phyloP scores from a whole-genome alignment of 2,797 vertebrate species.

The Parotocinclus haroldoi region DNA sequence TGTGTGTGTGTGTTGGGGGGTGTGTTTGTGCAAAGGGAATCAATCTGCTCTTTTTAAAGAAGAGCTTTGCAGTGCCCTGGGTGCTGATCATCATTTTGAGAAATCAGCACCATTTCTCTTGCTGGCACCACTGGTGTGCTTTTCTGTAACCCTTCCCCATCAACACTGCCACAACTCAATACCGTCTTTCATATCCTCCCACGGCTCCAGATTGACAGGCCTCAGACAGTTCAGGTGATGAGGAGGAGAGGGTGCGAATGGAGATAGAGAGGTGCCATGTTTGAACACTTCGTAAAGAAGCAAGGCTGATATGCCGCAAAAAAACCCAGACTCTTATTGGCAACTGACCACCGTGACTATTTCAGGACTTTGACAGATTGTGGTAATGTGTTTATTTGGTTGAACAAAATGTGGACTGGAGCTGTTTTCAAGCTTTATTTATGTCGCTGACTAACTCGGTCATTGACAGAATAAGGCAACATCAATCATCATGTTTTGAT shows the following conservation, averaged over 20 bases:
- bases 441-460: conserved; percentile 53
- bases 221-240: conserved; percentile 61
- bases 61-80: conserved; percentile 44
- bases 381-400: conserved; percentile 60
- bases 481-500: conserved; percentile 49
- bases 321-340: conserved; percentile 50
- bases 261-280: conserved; percentile 59
- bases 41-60: conserved; percentile 57
- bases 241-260: conserved; percentile 61
- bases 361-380: conserved; percentile 60
- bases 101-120: conserved; percentile 52
- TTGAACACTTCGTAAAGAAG: conserved; percentile 60
- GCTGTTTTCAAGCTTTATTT: conserved; percentile 56
- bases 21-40: conserved; percentile 51
- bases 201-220: conserved; percentile 58
- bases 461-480: conserved; percentile 48
- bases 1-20: too few species aligned
- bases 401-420: conserved; percentile 51
- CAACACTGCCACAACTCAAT: conserved; percentile 48
- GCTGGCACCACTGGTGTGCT: conserved; percentile 55
- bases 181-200: conserved; percentile 54
- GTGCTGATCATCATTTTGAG: conserved; percentile 41
- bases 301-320: conserved; percentile 50
- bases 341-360: conserved; percentile 53
- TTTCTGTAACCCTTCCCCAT: conserved; percentile 51